Evolutionary conservation across 2,113 vertebrate species (phyloP).

Genomic region (Xyrauchen texanus): DNA sequence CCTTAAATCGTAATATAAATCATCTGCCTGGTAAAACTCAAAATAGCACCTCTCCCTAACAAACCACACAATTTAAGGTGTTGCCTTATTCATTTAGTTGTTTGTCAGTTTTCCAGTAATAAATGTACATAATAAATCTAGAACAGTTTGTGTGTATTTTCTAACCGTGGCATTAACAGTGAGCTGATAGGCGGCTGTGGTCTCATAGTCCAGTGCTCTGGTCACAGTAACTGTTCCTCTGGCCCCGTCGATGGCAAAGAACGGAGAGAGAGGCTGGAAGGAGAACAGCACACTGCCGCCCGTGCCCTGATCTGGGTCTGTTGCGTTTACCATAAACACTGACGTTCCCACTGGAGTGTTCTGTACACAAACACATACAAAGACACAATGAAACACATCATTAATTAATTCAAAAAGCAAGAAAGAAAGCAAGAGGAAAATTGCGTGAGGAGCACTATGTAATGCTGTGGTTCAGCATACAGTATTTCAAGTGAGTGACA

Average conservation of each 20-base stretch:
- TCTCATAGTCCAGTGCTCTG: constrained; percentile 87
- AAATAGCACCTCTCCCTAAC: too few relatives aligned
- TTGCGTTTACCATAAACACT: constrained; percentile 94
- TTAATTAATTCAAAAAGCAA: too few relatives aligned
- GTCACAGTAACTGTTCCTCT: constrained; percentile 87
- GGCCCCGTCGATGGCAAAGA: constrained; percentile 92
- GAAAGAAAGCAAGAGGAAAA: too few relatives aligned
- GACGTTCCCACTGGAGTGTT: constrained; percentile 88
- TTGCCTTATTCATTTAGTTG: too few relatives aligned
- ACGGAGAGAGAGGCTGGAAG: constrained; percentile 88
- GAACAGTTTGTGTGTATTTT: constrained; percentile 1
- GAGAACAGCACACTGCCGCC: constrained; percentile 98
- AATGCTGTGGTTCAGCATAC: too few relatives aligned
- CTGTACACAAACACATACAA: constrained; percentile 62
- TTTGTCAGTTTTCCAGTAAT: neutral
- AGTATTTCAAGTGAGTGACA: too few relatives aligned
- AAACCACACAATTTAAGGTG: too few relatives aligned
- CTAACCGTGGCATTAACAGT: constrained; percentile 93
- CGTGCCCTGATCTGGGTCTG: constrained; percentile 92
- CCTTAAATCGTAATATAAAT: too few relatives aligned
- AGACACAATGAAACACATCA: neutral
- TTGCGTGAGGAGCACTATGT: too few relatives aligned
- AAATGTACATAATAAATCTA: neutral
- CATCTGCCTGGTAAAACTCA: too few relatives aligned
- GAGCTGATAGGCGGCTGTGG: constrained; percentile 88